A percentile compares a stretch with the other conserved stretches of the same genome.
Conservation (phyloP, 2,113 vertebrate genomes). For the Furnarius figulus region DNA sequence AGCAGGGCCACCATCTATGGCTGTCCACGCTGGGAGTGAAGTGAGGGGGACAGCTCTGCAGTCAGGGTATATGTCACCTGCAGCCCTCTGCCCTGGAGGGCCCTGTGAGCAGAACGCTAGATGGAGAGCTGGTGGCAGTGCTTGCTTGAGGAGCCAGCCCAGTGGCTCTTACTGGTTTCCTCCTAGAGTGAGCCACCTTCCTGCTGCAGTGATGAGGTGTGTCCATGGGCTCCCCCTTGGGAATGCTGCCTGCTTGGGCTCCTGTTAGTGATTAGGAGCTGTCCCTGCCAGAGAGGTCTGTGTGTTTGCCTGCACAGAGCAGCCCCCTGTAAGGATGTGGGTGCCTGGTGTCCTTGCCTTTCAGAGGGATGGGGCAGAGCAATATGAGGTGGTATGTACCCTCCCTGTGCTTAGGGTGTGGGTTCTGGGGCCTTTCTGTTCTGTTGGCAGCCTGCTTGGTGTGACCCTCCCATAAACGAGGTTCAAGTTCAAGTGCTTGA, state of each 20-base stretch:
- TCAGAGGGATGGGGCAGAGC: not conserved
- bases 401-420: not conserved
- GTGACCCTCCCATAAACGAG: not conserved
- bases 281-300: not conserved
- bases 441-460: not conserved
- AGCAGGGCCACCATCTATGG: not conserved
- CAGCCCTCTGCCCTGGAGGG: not conserved
- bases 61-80: not conserved
- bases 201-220: not conserved
- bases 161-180: not conserved
- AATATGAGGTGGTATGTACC: not conserved
- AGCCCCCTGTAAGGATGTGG: rapidly evolving
- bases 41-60: not conserved
- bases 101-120: not conserved
- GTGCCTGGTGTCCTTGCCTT: not conserved
- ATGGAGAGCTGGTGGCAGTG: not conserved
- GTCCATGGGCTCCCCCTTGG: not conserved
- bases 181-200: not conserved
- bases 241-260: not conserved
- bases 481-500: not conserved
- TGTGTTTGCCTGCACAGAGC: not conserved
- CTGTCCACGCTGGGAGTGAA: not conserved
- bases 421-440: not conserved
- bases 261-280: not conserved
- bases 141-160: not conserved